Conservation (phyloP, 2,113 vertebrate genomes). For the Myocastor coypus region DNA sequence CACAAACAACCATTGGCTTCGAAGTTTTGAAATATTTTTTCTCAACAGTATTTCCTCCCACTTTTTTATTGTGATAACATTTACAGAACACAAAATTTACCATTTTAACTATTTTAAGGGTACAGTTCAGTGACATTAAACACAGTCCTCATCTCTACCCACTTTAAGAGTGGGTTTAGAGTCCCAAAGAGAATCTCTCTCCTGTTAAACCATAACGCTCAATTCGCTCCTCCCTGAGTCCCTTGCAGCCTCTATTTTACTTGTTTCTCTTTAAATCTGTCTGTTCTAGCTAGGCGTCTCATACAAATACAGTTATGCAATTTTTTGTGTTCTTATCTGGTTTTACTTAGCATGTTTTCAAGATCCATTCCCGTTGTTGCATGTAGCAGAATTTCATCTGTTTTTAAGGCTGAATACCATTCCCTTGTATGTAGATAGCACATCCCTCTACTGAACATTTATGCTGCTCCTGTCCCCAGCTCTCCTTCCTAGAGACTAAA, state of each 20-base stretch:
- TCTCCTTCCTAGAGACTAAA: background rate
- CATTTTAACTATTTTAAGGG: background rate
- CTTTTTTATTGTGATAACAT: background rate
- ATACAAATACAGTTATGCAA: background rate
- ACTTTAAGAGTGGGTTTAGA: background rate
- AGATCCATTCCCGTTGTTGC: background rate
- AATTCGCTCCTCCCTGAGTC: too few relatives aligned
- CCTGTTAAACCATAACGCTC: background rate
- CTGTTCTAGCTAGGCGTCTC: too few relatives aligned
- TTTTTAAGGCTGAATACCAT: background rate
- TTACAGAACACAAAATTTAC: background rate
- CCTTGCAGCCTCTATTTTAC: background rate
- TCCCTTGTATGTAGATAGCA: background rate
- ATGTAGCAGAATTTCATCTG: background rate
- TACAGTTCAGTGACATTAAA: background rate
- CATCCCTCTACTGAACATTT: too few relatives aligned
- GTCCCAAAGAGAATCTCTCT: background rate
- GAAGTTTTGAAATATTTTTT: constrained; percentile 9
- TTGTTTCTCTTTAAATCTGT: background rate
- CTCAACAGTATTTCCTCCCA: background rate
- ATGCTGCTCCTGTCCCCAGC: background rate
- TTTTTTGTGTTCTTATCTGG: background rate
- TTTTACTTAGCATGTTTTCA: background rate
- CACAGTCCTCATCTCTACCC: background rate
- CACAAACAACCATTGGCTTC: background rate